Conservation (phyloP, 2,113 vertebrate species). For the Pogona vitticeps region DNA sequence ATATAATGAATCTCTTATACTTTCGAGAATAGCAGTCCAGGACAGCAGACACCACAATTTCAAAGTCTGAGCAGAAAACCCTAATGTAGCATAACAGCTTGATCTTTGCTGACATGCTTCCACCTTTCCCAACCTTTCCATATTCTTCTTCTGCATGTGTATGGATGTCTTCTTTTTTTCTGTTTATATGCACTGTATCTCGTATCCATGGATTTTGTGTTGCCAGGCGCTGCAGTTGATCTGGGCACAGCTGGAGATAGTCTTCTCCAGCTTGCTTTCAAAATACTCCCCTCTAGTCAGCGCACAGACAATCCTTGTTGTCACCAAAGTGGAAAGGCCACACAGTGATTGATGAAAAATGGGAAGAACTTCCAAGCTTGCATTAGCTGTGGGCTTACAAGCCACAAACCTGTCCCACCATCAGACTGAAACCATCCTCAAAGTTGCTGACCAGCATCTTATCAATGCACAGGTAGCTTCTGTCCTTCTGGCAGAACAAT, state of each 20-base stretch:
- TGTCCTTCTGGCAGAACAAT: background rate
- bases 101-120: background rate
- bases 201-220: background rate
- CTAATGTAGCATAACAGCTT: background rate
- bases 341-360: rapidly evolving
- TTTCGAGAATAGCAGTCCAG: background rate
- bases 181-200: background rate
- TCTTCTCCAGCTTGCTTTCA: background rate
- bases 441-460: background rate
- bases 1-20: background rate
- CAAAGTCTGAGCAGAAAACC: background rate
- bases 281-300: background rate
- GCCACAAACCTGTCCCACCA: too few relatives aligned
- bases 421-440: background rate
- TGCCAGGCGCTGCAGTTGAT: background rate
- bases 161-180: background rate
- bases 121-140: background rate
- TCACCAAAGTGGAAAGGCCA: background rate
- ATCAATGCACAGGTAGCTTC: background rate
- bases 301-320: background rate
- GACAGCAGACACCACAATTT: background rate
- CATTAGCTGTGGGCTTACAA: background rate
- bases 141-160: background rate
- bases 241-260: background rate
- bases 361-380: background rate